Evolutionary conservation across 2,113 vertebrate genomes (phyloP).

Genomic region (Bothrops jararaca): DNA sequence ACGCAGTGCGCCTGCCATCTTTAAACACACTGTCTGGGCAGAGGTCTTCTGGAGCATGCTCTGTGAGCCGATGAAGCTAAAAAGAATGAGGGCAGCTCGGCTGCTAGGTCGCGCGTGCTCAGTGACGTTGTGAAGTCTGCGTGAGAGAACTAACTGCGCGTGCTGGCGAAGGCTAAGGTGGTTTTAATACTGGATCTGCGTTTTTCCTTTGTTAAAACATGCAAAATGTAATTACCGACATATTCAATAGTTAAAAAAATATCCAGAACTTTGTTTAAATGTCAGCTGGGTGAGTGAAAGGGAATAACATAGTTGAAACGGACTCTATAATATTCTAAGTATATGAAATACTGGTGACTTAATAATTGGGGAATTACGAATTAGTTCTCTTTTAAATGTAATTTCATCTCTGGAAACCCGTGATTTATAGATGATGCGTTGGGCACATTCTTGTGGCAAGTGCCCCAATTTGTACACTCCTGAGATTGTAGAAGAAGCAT

Average conservation of each 20-base stretch:
- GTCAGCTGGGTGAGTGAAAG: not conserved
- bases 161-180: not conserved
- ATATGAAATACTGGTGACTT: not conserved
- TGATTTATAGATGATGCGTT: not conserved
- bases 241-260: not conserved
- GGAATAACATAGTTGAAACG: not conserved
- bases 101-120: fast-evolving
- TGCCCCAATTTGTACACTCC: not conserved
- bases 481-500: not conserved
- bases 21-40: not conserved
- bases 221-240: not conserved
- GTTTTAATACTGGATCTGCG: not conserved
- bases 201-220: not conserved
- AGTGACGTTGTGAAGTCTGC: not conserved
- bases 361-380: not conserved
- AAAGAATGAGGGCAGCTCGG: no score
- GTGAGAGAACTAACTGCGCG: not conserved
- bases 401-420: not conserved
- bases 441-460: not conserved
- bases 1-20: not conserved
- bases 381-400: not conserved
- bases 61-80: not conserved
- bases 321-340: not conserved
- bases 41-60: not conserved
- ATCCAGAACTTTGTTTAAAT: not conserved